phyloP scores from a whole-genome alignment of 1,140 invertebrate species.

The Dinothrombium tinctorium region DNA sequence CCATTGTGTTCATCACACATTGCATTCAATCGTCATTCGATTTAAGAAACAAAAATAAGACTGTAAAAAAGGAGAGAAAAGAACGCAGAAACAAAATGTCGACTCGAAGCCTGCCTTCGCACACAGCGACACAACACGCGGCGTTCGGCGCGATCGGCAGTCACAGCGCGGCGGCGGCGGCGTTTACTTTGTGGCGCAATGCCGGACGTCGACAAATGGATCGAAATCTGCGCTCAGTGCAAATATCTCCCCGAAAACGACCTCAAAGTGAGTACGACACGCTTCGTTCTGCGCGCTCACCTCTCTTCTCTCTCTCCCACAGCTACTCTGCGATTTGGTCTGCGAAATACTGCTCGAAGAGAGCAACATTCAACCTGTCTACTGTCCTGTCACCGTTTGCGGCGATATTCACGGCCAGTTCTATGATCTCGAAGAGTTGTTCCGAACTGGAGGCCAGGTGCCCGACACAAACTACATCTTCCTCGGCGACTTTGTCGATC shows the following conservation, averaged over 20 bases:
- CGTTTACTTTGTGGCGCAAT: too few relatives aligned
- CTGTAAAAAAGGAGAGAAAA: too few relatives aligned
- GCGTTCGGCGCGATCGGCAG: too few relatives aligned
- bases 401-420: conserved; percentile 93
- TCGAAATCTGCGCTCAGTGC: conserved; percentile 78
- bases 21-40: too few relatives aligned
- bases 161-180: too few relatives aligned
- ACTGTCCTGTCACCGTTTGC: conserved; percentile 77
- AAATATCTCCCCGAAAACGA: conserved; percentile 95
- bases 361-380: conserved; percentile 77
- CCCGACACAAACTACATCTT: conserved; percentile 87
- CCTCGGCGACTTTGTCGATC: conserved; percentile 83
- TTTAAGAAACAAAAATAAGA: too few relatives aligned
- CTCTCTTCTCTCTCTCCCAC: conserved; percentile 9
- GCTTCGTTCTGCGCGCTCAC: not conserved
- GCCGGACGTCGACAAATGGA: conserved; percentile 71
- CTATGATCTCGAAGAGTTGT: conserved; percentile 80
- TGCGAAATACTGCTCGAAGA: conserved; percentile 73
- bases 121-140: too few relatives aligned
- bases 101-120: too few relatives aligned
- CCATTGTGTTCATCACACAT: too few relatives aligned
- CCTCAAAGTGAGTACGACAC: conserved; percentile 38
- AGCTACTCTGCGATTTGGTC: conserved; percentile 74
- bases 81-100: too few relatives aligned
- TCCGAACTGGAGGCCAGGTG: conserved; percentile 64